Base-by-base conservation (phyloP, 2,888 invertebrate species). In the Trissonchulus latispiculum region DNA sequence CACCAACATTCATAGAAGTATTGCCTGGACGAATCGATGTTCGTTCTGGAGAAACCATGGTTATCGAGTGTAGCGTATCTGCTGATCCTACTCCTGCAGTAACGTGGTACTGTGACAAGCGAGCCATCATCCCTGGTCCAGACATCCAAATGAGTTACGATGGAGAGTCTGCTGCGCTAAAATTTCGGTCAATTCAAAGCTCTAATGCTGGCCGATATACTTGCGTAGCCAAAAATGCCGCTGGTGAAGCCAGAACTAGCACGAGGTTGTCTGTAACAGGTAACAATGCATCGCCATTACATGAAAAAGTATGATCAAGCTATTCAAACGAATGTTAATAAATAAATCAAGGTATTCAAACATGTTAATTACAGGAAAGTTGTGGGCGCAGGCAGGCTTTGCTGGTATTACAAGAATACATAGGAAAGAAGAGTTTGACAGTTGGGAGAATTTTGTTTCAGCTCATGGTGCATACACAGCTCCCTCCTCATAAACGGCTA, bases 101-200 rank as follows among this genome's bases (percentile, higher is more conserved):
- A 72, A 73, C 73, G 35, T 81, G 81, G 81, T 69, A 32, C 28
- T 28, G 69, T 69, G 72, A 72, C 29, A 61, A 31, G 8, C 15
- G 29, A 2, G 62, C 72, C 3, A 23, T 72, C 29, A 29, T 72
- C 48, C 72, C 72, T 2, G 72, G 70, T 28, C 66, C 36, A 1
- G 36, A 59, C 67, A 59, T 72, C 2, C 0, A 18, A 28, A 80
- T 82, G 77, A 78, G 77, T 33, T 82, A 79, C 73, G 82, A 82
- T 74, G 82, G 82, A 72, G 82, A 82, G 76, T 79, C 78, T 71
- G 79, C 80, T 29, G 78, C 81, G 32, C 76, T 82, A 66, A 78
- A 77, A 59, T 78, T 81, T n/a, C 3, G 28, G 48, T 29, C 61
- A 23, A 35, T 67, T 35, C 31, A 29, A 1, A 3, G 29, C 1